Evolutionary conservation across 2,797 vertebrate species (phyloP).

Genomic region (Florisuga fusca): DNA sequence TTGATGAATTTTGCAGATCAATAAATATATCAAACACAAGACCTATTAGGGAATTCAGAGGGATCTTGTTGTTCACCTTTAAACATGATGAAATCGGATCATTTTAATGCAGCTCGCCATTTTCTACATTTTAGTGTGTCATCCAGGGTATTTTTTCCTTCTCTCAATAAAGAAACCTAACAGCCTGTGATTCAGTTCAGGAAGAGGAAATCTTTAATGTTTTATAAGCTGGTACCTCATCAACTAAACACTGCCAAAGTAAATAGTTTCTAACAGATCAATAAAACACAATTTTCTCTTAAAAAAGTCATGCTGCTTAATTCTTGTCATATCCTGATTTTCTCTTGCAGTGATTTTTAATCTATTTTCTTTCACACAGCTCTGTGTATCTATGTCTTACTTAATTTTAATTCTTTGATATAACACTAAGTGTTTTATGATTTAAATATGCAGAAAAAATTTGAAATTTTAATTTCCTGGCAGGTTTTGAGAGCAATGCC

Average conservation of each 20-base stretch:
- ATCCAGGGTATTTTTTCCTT: not conserved
- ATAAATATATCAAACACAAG: not conserved
- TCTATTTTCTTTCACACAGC: not conserved
- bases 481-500: not conserved
- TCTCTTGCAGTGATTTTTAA: not conserved
- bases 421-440: not conserved
- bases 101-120: not conserved
- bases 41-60: not conserved
- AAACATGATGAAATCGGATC: not conserved
- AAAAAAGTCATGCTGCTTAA: not conserved
- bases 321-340: not conserved
- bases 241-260: not conserved
- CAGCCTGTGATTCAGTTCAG: not conserved
- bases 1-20: not conserved
- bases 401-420: not conserved
- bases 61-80: not conserved
- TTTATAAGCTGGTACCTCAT: not conserved
- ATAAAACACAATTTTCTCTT: not conserved
- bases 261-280: not conserved
- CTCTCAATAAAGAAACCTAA: not conserved
- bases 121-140: not conserved
- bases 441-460: not conserved
- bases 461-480: not conserved
- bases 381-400: not conserved
- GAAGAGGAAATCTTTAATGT: not conserved